Base-by-base conservation (phyloP, 2,797 vertebrate genomes). In the Aplochiton taeniatus region DNA sequence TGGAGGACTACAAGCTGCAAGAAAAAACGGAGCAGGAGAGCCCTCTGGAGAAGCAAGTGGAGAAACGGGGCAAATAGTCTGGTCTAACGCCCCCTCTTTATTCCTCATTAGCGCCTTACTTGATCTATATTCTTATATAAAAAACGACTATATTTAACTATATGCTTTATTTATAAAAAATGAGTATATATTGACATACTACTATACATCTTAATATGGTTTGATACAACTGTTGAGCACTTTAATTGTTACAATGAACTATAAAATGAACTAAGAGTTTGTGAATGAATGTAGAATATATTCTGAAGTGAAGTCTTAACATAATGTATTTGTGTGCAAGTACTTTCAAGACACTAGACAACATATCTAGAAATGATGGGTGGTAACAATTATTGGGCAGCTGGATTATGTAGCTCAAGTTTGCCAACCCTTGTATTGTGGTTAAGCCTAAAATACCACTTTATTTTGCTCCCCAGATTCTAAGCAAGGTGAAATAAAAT, bases 1-100 rank as follows among this genome's bases (percentile, higher is more conserved):
- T 99, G 77, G 93, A 97, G 64, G 96, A 98, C 80, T 96, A 98
- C 85, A 94, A 93, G 51, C 77, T 98, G 54, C 73, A 86, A 52
- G 93, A 96, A 11, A 86, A 79, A 54, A 72, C 79, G 1, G 80
- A 90, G 43, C 86, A 68, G 6, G 31, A 31, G 3, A 31, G 31
- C 31, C 31, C 31, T 31, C 2, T 31, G 1, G 87, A 82, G 41
- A 86, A 83, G 14, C 75, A 87, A 71, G 70, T 87, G 50, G 80
- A 86, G 59, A 88, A 87, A 77, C 50, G 67, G 0, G 58, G 68
- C 1, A 88, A 91, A 69, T 88, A 86, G 69, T 46, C 13, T 0
- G 4, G 44, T 66, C 53, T 43, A 62, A 20, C 58, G n/a, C 18
- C 9, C 60, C 51, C 51, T 63, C 4, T 44, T 67, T 14, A 53